A percentile compares a stretch with the other conserved stretches of the same genome.
These are phyloP conservation scores for Rhimphoctona megacephalus DNA, from an alignment of 2,888 invertebrate genomes.

Conservation along the genomic window DNA sequence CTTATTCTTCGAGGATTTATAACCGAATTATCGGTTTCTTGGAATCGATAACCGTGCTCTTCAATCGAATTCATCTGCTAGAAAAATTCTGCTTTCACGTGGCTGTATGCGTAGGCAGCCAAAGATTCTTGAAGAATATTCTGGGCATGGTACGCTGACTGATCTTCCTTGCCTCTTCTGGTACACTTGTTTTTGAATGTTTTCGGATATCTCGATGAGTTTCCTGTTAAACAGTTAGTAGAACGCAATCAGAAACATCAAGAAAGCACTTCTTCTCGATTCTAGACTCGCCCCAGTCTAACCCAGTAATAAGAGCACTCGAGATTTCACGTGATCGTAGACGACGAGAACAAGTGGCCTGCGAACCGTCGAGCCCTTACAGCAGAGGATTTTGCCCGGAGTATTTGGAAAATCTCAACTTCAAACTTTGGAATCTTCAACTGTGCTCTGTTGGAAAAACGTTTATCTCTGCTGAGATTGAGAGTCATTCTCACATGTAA, in stretches of 20 bases:
- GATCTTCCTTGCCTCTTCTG: not conserved
- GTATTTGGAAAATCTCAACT: slow-evolving; percentile 20
- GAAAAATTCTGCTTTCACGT: not conserved
- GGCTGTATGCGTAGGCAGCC: slow-evolving; percentile 9
- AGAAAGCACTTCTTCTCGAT: slow-evolving; percentile 26
- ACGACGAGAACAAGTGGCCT: slow-evolving; percentile 45
- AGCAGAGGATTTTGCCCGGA: not conserved
- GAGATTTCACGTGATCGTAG: slow-evolving; percentile 24
- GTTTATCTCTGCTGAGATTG: not conserved
- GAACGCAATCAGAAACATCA: slow-evolving; percentile 30
- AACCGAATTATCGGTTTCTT: slow-evolving; percentile 48
- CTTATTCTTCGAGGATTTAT: slow-evolving; percentile 44
- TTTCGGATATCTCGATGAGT: slow-evolving; percentile 38
- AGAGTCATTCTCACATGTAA: not conserved
- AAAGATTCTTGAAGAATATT: slow-evolving; percentile 16
- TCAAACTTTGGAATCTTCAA: not conserved
- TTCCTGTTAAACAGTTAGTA: slow-evolving; percentile 1
- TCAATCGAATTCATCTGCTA: slow-evolving; percentile 28
- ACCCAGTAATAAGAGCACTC: slow-evolving; percentile 41
- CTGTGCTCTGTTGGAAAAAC: not conserved
- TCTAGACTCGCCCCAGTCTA: slow-evolving; percentile 10
- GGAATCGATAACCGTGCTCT: slow-evolving; percentile 32
- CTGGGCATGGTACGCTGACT: not conserved
- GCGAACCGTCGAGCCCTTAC: not conserved
- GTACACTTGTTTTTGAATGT: slow-evolving; percentile 13